Evolutionary conservation across 2,888 invertebrate genomes (phyloP), one percentile per base, ranked within the genome.

Genomic region (Drosophila mettleri): DNA sequence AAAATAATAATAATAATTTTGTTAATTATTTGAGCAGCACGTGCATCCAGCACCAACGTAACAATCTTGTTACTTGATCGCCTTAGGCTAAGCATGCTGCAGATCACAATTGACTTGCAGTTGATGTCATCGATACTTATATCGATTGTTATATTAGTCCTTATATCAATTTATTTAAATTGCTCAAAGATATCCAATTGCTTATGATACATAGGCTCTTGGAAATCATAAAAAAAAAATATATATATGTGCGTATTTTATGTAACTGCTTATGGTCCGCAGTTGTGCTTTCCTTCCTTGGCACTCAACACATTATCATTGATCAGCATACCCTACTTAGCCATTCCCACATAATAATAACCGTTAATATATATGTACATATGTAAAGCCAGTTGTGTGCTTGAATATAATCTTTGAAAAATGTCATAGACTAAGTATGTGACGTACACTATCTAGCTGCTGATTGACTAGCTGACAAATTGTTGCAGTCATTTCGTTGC

Each of bases 381-480:
- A 0, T 16, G 9, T 12, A 16, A 22, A n/a, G n/a, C 24, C 5
- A 3, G 10, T n/a, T 43, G 10, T 12, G 18, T 29, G 9, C 14
- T 24, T 12, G 34, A 46, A 51, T 36, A 57, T 55, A 63, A 64
- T 39, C 22, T 29, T 38, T 16, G 33, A 41, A 39, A 27, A 63
- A 41, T 45, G 39, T 33, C 33, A 61, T 52, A 52, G 55, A 41
- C 45, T 33, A 49, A 46, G 48, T 38, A 38, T 53, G 18, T 22
- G 45, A 8, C 14, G 39, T 24, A 18, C 39, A 34, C n/a, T 14
- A 45, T 39, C 14, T 34, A 69, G 54, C 49, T 63, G 58, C 78
- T 74, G 78, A 80, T 86, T 86, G 86, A 82, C 78, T 72, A 71
- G 59, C 69, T 73, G 82, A 78, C 82, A 81, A 81, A 81, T 72